These are phyloP conservation scores for Aptenodytes forsteri DNA, from an alignment of 2,113 vertebrate species.

Conservation along the genomic window DNA sequence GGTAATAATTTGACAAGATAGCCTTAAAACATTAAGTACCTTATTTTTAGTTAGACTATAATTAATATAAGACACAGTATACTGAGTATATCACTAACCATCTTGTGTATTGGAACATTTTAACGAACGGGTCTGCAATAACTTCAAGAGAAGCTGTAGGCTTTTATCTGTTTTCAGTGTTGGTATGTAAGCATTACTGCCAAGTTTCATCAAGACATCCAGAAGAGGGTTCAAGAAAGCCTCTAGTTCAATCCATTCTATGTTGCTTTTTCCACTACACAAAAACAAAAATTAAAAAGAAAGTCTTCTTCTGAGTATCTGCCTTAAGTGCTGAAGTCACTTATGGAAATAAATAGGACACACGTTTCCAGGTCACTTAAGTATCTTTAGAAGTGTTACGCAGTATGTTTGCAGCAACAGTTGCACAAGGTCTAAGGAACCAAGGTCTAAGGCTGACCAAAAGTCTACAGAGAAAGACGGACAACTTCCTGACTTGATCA, in stretches of 20 bases:
- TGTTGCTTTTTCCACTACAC: conserved; percentile 65
- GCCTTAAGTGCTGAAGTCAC: not conserved
- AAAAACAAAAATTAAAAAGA: conserved; percentile 67
- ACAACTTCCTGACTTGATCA: not conserved
- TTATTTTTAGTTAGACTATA: not conserved
- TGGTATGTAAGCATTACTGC: conserved; percentile 89
- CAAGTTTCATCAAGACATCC: conserved; percentile 85
- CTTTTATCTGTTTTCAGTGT: conserved; percentile 87
- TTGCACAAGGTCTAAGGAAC: not conserved
- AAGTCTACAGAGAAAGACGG: not conserved
- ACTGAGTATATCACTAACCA: conserved; percentile 72
- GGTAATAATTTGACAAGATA: not conserved
- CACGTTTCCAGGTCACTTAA: not conserved
- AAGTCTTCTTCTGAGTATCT: conserved; percentile 44
- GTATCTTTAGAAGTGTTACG: conserved; percentile 8
- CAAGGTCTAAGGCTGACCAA: not conserved
- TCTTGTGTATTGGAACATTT: conserved; percentile 53
- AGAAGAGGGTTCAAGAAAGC: conserved; percentile 84
- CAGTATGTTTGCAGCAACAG: not conserved
- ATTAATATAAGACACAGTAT: conserved; percentile 45
- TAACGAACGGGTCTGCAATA: conserved; percentile 77
- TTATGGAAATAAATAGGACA: not conserved
- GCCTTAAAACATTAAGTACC: not conserved
- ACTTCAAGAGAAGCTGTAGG: conserved; percentile 85
- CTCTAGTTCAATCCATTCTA: conserved; percentile 72